phyloP scores from a whole-genome alignment of 1,140 invertebrate species.

The Ericerus pela region DNA sequence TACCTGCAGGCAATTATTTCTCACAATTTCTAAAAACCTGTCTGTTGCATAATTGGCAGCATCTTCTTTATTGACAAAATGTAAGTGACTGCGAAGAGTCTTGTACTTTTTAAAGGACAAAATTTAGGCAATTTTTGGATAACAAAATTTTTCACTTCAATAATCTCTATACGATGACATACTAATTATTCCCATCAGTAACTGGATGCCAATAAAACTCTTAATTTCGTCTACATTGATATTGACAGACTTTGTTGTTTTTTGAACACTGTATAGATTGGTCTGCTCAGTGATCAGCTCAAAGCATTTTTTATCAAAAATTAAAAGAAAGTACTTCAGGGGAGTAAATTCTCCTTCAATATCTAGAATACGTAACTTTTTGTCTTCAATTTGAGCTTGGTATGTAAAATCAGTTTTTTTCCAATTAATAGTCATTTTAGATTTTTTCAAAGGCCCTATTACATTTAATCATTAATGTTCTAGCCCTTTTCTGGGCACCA shows the following conservation, averaged over 20 bases:
- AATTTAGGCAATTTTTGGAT: slow-evolving; percentile 23
- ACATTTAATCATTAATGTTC: too few species aligned
- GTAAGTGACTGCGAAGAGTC: slow-evolving; percentile 23
- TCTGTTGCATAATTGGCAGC: slow-evolving; percentile 20
- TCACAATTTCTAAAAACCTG: slow-evolving; percentile 26
- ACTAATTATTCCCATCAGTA: slow-evolving; percentile 21
- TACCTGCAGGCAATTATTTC: slow-evolving; percentile 26
- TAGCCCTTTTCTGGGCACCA: too few species aligned
- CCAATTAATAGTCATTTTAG: slow-evolving; percentile 8
- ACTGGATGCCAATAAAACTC: slow-evolving; percentile 22
- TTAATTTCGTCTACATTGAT: slow-evolving; percentile 19
- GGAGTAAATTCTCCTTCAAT: slow-evolving; percentile 13
- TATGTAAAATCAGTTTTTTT: slow-evolving; percentile 7
- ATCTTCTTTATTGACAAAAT: slow-evolving; percentile 27
- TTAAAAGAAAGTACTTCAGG: slow-evolving; percentile 18
- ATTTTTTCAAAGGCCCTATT: too few species aligned
- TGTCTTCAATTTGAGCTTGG: background rate
- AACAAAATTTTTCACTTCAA: slow-evolving; percentile 22
- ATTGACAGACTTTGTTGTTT: slow-evolving; percentile 10
- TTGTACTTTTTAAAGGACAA: slow-evolving; percentile 27
- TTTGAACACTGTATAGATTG: slow-evolving; percentile 19
- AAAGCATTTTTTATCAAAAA: slow-evolving; percentile 18
- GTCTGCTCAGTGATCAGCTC: slow-evolving; percentile 17
- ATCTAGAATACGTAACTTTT: slow-evolving; percentile 3
- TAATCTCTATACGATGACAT: slow-evolving; percentile 21